A percentile compares a stretch with the other conserved stretches of the same genome.
These are phyloP conservation scores for Acanthaster planci DNA, from an alignment of 35 echinoderm and acorn worm species.

Conservation along the genomic window DNA sequence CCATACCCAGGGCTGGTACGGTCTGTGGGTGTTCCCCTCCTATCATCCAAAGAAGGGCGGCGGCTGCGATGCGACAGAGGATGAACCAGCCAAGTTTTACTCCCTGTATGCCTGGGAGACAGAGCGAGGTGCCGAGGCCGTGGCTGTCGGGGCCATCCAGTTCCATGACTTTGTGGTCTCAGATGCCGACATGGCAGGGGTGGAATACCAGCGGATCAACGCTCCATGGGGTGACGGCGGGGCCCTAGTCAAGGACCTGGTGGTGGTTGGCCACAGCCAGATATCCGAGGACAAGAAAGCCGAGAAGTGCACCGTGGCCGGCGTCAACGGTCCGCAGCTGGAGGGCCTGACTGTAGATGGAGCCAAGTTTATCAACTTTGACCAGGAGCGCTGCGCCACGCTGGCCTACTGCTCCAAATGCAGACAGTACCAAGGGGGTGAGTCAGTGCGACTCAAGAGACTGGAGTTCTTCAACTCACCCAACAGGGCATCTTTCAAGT, in stretches of 20 bases:
- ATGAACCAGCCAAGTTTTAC: conserved; percentile 50
- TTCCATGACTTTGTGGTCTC: conserved; percentile 69
- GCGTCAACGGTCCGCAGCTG: conserved; percentile 46
- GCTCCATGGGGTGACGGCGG: conserved; percentile 54
- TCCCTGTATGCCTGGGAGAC: conserved; percentile 55
- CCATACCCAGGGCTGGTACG: conserved; percentile 72
- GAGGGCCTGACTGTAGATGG: conserved; percentile 58
- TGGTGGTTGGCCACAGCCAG: conserved; percentile 59
- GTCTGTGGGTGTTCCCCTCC: conserved; percentile 63
- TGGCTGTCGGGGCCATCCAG: conserved; percentile 58
- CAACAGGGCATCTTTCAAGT: conserved; percentile 67
- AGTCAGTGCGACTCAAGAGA: conserved; percentile 38
- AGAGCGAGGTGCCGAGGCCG: conserved; percentile 72
- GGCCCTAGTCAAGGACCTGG: conserved; percentile 52
- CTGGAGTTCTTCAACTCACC: conserved; percentile 52
- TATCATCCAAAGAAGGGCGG: conserved; percentile 62
- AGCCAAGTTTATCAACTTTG: conserved; percentile 77
- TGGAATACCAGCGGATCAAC: conserved; percentile 41
- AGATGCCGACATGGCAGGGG: conserved; percentile 52
- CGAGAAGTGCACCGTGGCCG: conserved; percentile 40
- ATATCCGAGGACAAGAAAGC: background rate
- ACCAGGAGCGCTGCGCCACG: conserved; percentile 37
- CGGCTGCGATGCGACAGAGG: conserved; percentile 1
- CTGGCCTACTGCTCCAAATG: conserved; percentile 52
- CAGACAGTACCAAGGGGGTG: conserved; percentile 58